Evolutionary conservation across 1,140 invertebrate genomes (phyloP), one percentile per base, ranked within the genome.

Genomic region (Contarinia nasturtii): DNA sequence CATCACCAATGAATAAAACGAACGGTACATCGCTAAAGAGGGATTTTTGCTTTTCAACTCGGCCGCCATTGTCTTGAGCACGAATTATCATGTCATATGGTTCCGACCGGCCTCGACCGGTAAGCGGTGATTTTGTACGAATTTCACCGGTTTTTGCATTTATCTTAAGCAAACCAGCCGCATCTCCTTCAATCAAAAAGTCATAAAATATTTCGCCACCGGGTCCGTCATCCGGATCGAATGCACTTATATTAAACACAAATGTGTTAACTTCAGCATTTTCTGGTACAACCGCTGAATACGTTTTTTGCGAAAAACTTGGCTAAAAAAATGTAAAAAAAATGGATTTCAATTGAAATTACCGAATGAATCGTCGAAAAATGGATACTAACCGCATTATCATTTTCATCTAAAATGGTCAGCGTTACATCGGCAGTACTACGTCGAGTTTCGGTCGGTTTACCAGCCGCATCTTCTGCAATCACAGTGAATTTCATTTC

Each of bases 371-470:
- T 5, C 10, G 3, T 27, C 27, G 27, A 55, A 0, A 82, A 82
- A 27, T 27, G 27, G 27, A 27, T 5, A 27, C 27, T 5, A 27
- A 27, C 27, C 15, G 80, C 69, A 58, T 87, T 88, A 51, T 91
- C 86, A 54, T 91, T 88, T 0, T 86, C 79, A 59, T 89, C 85
- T 0, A 82, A 57, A 3, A 90, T 72, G 52, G 84, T 78, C 4
- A 88, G 70, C 0, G 72, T 69, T 0, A 87, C 68, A 50, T 76
- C 62, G 2, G 71, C 75, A 18, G 72, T 66, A 18, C 73, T 72
- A 46, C 73, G 72, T 46, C 81, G 75, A 33, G 65, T 57, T 38
- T 81, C 76, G 0, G 73, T 71, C 0, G 69, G 70, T 3, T 76
- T 75, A 2, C 74, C 74, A 0, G 80, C 80, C 8, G 75, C 80